Evolutionary conservation across 1,140 invertebrate genomes (phyloP).

Genomic region (Brachionus rotundiformis): DNA sequence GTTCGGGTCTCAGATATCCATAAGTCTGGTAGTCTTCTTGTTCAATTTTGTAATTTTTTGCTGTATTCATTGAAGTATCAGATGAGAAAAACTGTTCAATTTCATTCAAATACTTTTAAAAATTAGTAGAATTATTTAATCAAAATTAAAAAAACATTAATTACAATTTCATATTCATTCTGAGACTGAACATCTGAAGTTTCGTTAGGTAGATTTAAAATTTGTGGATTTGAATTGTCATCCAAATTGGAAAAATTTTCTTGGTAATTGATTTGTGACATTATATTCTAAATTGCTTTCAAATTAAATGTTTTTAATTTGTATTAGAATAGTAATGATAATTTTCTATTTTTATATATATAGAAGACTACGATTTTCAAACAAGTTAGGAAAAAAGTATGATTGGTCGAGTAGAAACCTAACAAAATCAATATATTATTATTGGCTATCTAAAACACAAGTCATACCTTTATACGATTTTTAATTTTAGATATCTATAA

Average conservation of each 20-base stretch:
- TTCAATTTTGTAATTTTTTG: background rate
- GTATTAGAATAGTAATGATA: background rate
- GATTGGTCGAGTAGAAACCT: background rate
- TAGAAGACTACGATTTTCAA: background rate
- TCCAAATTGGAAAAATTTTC: background rate
- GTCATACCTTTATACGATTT: background rate
- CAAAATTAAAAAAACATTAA: background rate
- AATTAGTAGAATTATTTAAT: too few species aligned
- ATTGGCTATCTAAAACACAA: constrained; percentile 8
- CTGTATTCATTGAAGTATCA: background rate
- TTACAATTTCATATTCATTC: constrained; percentile 44
- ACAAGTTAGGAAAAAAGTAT: background rate
- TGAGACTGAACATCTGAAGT: background rate
- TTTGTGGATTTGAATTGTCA: background rate
- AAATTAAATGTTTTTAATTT: background rate
- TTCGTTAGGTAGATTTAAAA: background rate
- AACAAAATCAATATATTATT: background rate
- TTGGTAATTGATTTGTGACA: constrained; percentile 16
- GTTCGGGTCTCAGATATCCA: background rate
- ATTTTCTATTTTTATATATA: background rate
- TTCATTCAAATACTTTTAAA: constrained; percentile 48
- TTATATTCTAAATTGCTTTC: background rate
- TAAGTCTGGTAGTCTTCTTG: background rate
- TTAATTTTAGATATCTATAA: too few species aligned
- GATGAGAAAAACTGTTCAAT: constrained; percentile 29